Conservation (phyloP, 2,888 invertebrate species). For the Melinopterus prodromus region DNA sequence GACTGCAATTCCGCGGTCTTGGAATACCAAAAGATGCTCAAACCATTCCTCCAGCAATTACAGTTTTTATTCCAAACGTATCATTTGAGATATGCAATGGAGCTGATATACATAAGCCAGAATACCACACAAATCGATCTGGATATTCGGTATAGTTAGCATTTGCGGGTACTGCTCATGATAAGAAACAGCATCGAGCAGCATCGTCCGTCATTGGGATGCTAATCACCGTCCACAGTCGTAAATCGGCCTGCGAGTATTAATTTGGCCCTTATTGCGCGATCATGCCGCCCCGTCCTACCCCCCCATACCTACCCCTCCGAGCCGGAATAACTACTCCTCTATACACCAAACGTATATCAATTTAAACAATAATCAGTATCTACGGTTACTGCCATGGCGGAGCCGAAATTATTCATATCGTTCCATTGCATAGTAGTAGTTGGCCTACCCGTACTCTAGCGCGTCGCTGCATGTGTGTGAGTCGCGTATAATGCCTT, state of each 20-base stretch:
- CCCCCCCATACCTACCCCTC: not conserved
- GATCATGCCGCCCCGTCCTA: constrained; percentile 11
- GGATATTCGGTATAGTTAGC: constrained; percentile 13
- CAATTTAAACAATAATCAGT: constrained; percentile 39
- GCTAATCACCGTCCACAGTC: constrained; percentile 20
- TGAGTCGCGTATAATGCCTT: constrained; percentile 30
- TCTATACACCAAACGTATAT: constrained; percentile 33
- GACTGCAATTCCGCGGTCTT: too few relatives aligned
- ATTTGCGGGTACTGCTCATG: constrained; percentile 18
- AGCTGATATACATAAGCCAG: not conserved
- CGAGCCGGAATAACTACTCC: constrained; percentile 35
- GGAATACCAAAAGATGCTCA: too few relatives aligned
- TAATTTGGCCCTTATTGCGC: constrained; percentile 35
- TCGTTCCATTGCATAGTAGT: constrained; percentile 29
- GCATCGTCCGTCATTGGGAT: constrained; percentile 16
- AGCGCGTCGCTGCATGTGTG: constrained; percentile 13
- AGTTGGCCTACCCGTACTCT: not conserved
- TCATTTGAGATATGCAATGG: constrained; percentile 5
- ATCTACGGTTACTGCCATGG: constrained; percentile 35
- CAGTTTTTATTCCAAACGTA: not conserved
- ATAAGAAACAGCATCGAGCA: constrained; percentile 21
- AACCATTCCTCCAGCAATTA: not conserved
- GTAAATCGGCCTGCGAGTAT: constrained; percentile 28
- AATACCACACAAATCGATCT: constrained; percentile 5
- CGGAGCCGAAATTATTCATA: constrained; percentile 35